Evolutionary conservation across 2,888 invertebrate species (phyloP), one percentile per base, ranked within the genome.

Genomic region (Drosophila macrospina): DNA sequence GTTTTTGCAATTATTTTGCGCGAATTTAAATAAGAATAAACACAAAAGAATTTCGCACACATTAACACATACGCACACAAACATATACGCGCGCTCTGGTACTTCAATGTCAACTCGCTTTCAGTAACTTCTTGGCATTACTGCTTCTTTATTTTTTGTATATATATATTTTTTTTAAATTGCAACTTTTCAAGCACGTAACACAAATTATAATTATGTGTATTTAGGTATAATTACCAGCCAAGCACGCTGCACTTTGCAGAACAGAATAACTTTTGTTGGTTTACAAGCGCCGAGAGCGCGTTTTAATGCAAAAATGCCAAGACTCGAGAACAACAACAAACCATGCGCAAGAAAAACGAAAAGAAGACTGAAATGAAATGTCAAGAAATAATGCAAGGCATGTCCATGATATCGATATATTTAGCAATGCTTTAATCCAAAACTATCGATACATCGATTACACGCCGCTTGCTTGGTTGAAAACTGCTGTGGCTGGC

Each of bases 11-110:
- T 73, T 67, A 74, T 66, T 77, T 71, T 55, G 62, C 67, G 69
- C 65, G 57, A 47, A 70, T 65, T 73, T 68, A 66, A 68, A 59
- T 77, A 68, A 75, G 74, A 39, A 69, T 57, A 51, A 74, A 66
- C 75, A 81, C 81, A 85, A 80, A 82, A 86, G 86, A 86, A 86
- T 86, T 83, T 80, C 50, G 67, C 83, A 78, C 78, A 77, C 75
- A 59, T 48, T 15, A 39, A 67, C 50, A 72, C 37, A 36, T 39
- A 55, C 61, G 37, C 41, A 55, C 48, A 45, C 59, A 30, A 24
- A 71, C 55, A 48, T 47, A 44, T 47, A 45, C 36, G 50, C 44
- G 41, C 75, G 44, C 62, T 55, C 57, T 39, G 37, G 57, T 52
- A 79, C 78, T 80, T 83, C 86, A 83, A 83, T 83, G 83, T 83